Evolutionary conservation across 2,797 vertebrate genomes (phyloP).

Genomic region (Spea hammondii): DNA sequence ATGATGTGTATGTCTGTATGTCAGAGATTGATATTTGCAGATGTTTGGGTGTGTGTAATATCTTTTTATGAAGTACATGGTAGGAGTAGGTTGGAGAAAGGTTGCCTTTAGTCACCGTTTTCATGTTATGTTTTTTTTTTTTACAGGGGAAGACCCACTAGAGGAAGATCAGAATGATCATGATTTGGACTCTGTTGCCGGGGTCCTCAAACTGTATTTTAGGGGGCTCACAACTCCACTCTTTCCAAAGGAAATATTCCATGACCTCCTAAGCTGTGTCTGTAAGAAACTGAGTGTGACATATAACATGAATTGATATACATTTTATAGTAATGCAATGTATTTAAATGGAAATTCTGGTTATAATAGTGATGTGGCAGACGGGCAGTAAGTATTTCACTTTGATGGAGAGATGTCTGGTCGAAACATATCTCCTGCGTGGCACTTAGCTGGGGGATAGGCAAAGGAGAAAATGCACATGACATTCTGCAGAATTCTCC

Average conservation of each 20-base stretch:
- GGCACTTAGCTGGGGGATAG: too few species aligned
- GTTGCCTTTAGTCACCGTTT: neutral
- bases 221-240: slow-evolving; percentile 90
- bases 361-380: too few species aligned
- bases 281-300: slow-evolving; percentile 71
- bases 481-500: neutral
- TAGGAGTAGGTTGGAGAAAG: neutral
- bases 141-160: slow-evolving; percentile 89
- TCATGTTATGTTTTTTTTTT: slow-evolving; percentile 27
- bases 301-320: neutral
- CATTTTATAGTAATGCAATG: neutral
- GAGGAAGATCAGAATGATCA: slow-evolving; percentile 97
- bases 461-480: too few species aligned
- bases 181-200: slow-evolving; percentile 97
- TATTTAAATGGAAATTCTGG: too few species aligned
- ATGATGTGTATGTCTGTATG: too few species aligned
- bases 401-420: too few species aligned
- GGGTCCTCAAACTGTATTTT: slow-evolving; percentile 96
- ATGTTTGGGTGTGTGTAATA: too few species aligned
- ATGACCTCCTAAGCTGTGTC: slow-evolving; percentile 93
- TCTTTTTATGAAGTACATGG: too few species aligned
- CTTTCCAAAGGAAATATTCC: slow-evolving; percentile 97
- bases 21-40: too few species aligned
- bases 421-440: too few species aligned
- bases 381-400: too few species aligned